A percentile compares a stretch with the other conserved stretches of the same genome.
Conservation (phyloP, 2,888 invertebrate genomes). For the Drosophila emarginata region DNA sequence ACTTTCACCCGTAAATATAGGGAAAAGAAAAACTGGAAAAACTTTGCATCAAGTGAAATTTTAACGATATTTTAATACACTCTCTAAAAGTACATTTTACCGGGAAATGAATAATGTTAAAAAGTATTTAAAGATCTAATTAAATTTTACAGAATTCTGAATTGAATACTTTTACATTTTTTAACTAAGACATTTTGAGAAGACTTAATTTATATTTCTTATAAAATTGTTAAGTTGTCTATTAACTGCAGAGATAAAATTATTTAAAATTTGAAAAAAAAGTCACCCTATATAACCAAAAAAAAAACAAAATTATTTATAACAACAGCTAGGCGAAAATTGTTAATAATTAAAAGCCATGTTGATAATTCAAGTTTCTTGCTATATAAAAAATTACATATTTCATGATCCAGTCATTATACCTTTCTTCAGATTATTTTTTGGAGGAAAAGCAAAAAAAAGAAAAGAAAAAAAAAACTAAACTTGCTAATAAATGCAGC, state of each 20-base stretch:
- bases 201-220: too few species aligned
- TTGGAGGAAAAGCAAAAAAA: background rate
- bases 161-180: too few species aligned
- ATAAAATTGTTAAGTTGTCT: too few species aligned
- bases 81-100: background rate
- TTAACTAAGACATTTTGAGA: too few species aligned
- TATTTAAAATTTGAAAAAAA: too few species aligned
- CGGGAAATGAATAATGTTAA: too few species aligned
- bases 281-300: conserved; percentile 4
- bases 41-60: conserved; percentile 1
- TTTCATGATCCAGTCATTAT: conserved; percentile 62
- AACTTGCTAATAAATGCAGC: conserved; percentile 52
- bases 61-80: conserved; percentile 35
- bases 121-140: too few species aligned
- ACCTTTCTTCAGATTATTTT: conserved; percentile 23
- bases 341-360: background rate
- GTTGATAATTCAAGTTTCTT: background rate
- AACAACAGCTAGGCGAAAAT: background rate
- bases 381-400: background rate
- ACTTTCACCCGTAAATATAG: conserved; percentile 75
- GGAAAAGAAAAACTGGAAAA: conserved; percentile 41
- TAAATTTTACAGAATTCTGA: too few species aligned
- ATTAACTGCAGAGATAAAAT: too few species aligned
- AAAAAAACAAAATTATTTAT: background rate
- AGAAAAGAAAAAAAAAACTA: background rate